Base-by-base conservation (phyloP, 2,888 invertebrate species). In the Eupithecia tripunctaria region DNA sequence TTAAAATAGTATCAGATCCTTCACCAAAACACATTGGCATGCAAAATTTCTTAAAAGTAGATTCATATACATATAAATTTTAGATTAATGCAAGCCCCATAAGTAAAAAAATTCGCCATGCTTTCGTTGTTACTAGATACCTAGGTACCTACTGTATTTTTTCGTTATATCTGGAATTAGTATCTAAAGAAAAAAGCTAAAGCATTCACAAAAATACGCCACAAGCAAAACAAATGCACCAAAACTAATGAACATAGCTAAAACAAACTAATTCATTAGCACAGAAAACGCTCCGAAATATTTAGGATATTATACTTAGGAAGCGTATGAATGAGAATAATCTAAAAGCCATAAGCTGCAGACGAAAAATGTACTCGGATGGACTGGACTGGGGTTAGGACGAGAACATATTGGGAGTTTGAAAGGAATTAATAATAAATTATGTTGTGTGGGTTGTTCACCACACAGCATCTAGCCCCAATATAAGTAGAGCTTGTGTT, bases 321-420 rank as follows among this genome's bases (percentile, higher is more conserved):
- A 83, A 85, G 84, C 84, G 81, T 82, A 82, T 83, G 77, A 75
- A 76, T 76, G 80, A 82, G 84, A 88, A 88, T 90, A 88, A 92
- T 91, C 91, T 90, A 87, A 91, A 91, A 92, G 91, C 91, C 90
- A 88, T 90, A 90, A 91, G 91, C 91, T 88, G 85, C 81, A 84
- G 85, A 87, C 90, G 90, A 91, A 93, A 93, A 93, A 92, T 91
- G 86, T 85, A 85, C 86, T 84, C 84, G 64, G n/a, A 71, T 67
- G 84, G 85, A 84, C 83, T 63, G 86, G 86, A 89, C 84, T 80
- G 79, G 85, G 76, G 56, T 86, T 79, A 88, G 71, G 87, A 76
- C 21, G 29, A 14, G 86, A 76, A 60, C 81, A 85, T 81, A 88
- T 70, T 51, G 8, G 36, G 21, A 27, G 59, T 29, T 29, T 60